Evolutionary conservation across 2,113 vertebrate genomes (phyloP).

Genomic region (Pelecanus crispus): DNA sequence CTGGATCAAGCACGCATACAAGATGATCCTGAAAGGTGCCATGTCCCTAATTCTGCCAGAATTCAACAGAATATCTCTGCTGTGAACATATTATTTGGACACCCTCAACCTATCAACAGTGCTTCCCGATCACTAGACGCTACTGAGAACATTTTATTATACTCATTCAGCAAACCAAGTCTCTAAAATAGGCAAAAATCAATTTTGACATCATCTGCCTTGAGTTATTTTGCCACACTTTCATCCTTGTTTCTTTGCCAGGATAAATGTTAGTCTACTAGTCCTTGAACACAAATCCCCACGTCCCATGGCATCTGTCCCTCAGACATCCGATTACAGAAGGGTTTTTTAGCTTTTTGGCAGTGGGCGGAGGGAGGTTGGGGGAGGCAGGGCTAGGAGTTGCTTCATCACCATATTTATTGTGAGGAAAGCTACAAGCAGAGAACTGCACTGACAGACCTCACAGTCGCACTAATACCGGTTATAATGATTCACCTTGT

Average conservation of each 20-base stretch:
- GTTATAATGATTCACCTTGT: conserved; percentile 81
- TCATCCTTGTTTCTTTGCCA: neutral
- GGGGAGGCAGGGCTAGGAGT: neutral
- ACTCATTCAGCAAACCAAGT: neutral
- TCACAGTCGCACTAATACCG: neutral
- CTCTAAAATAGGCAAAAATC: neutral
- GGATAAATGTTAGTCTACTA: neutral
- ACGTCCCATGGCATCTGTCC: neutral
- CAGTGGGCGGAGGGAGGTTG: neutral
- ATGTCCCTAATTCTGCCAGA: neutral
- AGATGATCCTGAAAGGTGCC: neutral
- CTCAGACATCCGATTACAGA: neutral
- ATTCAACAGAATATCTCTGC: neutral
- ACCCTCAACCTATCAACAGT: neutral
- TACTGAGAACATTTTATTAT: neutral
- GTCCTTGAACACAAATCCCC: neutral
- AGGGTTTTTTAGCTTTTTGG: neutral
- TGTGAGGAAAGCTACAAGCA: neutral
- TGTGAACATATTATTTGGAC: neutral
- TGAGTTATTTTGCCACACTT: neutral
- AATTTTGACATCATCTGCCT: neutral
- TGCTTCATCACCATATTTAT: neutral
- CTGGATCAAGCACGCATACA: neutral
- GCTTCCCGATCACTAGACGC: neutral
- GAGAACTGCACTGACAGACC: neutral